phyloP scores from a whole-genome alignment of 2,888 invertebrate species.

The Carpatolechia fugitivella region DNA sequence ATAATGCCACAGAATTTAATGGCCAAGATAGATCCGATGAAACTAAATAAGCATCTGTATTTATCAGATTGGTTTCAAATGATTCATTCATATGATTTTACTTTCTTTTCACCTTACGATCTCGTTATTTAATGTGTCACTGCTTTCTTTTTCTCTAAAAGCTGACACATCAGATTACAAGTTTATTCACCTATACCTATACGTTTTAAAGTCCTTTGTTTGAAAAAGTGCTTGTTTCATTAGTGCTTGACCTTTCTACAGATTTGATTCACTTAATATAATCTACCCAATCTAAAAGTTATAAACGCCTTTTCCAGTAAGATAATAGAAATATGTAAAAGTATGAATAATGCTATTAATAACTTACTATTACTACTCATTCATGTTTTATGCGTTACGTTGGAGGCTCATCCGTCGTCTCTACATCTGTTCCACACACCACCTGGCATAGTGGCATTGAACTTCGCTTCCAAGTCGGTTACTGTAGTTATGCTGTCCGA shows the following conservation, averaged over 20 bases:
- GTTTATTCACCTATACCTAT: slow-evolving; percentile 8
- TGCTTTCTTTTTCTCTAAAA: neutral
- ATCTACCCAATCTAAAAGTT: too few relatives aligned
- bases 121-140: slow-evolving; percentile 1
- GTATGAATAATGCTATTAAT: neutral
- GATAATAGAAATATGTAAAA: too few relatives aligned
- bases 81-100: slow-evolving; percentile 3
- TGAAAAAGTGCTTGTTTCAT: neutral
- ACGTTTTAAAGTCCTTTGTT: too few relatives aligned
- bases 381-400: too few relatives aligned
- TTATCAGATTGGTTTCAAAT: neutral
- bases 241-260: neutral
- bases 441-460: slow-evolving; percentile 66
- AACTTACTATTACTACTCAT: too few relatives aligned
- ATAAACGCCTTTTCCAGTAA: too few relatives aligned
- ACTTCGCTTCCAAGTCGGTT: slow-evolving; percentile 35
- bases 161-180: neutral
- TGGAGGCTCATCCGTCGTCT: slow-evolving; percentile 34
- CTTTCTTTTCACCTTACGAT: slow-evolving; percentile 1
- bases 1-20: too few relatives aligned
- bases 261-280: neutral
- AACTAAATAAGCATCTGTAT: neutral
- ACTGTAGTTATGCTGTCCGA: slow-evolving; percentile 30
- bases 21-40: too few relatives aligned
- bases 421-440: slow-evolving; percentile 38